Conservation (phyloP, 2,113 vertebrate genomes). For the Pica pica region DNA sequence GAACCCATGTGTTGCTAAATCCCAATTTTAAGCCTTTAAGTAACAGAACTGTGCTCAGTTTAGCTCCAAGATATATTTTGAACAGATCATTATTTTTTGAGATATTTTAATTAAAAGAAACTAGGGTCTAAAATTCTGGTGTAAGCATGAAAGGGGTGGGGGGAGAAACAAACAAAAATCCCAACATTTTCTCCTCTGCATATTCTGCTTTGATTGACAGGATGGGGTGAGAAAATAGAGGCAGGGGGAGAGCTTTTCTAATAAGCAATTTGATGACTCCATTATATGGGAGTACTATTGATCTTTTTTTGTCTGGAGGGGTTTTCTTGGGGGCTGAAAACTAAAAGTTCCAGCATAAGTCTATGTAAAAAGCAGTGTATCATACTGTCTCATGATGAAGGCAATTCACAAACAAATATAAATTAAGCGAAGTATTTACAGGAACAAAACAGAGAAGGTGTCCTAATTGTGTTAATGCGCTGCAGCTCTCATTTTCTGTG, state of each 20-base stretch:
- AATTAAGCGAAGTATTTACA: neutral
- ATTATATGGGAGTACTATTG: neutral
- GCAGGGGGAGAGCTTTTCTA: neutral
- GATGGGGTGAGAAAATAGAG: neutral
- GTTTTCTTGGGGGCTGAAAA: neutral
- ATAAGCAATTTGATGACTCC: neutral
- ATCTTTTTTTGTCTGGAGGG: neutral
- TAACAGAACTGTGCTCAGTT: neutral
- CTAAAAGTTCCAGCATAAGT: neutral
- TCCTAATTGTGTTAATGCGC: neutral
- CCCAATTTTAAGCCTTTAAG: neutral
- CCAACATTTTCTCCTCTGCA: neutral
- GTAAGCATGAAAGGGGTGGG: neutral
- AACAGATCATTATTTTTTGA: neutral
- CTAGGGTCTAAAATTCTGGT: neutral
- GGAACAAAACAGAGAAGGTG: neutral
- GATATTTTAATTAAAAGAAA: neutral
- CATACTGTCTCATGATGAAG: neutral
- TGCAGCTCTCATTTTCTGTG: neutral
- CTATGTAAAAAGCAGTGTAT: neutral
- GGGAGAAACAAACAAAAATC: neutral
- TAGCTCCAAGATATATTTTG: neutral
- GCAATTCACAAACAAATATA: neutral
- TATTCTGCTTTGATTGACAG: neutral
- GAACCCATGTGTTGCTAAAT: neutral